Evolutionary conservation across 2,113 vertebrate species (phyloP).

Genomic region (Chaetodon auriga): DNA sequence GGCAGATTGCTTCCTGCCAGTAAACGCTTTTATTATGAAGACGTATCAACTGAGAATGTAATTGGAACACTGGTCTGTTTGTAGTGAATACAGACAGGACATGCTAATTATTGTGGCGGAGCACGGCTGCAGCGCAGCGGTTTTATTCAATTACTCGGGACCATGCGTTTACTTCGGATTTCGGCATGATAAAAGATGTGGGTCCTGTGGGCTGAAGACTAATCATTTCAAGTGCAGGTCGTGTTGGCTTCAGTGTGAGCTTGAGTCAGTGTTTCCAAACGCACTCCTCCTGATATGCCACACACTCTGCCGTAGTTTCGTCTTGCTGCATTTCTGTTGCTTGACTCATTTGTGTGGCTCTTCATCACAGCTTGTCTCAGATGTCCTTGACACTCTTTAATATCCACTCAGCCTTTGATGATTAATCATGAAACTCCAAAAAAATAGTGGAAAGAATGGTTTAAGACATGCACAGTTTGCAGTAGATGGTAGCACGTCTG

Average conservation of each 20-base stretch:
- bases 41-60: neutral
- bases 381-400: neutral
- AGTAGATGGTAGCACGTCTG: neutral
- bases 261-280: constrained; percentile 28
- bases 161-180: constrained; percentile 62
- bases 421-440: neutral
- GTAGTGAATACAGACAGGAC: constrained; percentile 17
- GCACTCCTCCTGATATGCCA: neutral
- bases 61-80: constrained; percentile 3
- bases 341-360: neutral
- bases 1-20: constrained; percentile 1
- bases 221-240: constrained; percentile 80
- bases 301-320: neutral
- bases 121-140: constrained; percentile 42
- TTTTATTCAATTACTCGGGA: constrained; percentile 76
- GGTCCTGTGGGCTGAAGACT: constrained; percentile 60
- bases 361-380: neutral
- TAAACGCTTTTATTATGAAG: constrained; percentile 16
- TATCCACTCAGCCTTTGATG: neutral
- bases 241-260: constrained; percentile 53
- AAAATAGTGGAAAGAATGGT: neutral
- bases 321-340: neutral
- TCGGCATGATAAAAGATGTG: constrained; percentile 67
- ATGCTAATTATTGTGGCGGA: constrained; percentile 71
- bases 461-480: neutral